Base-by-base conservation (phyloP, 2,113 vertebrate species). In the Seriola dumerili region DNA sequence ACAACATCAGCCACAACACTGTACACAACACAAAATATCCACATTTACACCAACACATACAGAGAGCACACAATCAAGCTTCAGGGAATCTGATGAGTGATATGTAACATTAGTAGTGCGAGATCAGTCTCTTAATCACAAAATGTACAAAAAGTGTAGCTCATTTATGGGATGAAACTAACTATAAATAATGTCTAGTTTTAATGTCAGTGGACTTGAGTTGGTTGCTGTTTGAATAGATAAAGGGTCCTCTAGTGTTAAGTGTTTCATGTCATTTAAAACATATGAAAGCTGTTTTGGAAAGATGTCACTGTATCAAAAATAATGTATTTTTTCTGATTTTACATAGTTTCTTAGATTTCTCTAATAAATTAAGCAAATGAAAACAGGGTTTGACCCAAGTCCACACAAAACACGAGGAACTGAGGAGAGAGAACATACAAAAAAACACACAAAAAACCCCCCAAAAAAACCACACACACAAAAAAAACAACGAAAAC, bases 371-470 rank as follows among this genome's bases (percentile, higher is more conserved):
- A 3, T 52, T 8, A 23, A 38, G 5, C 25, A 8, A 40, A 14
- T 74, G 0, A 61, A 85, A 52, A 59, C 50, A 58, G 16, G 19
- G 75, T 87, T 80, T 86, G 61, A 84, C 78, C 58, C 78, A 77
- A 0, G 64, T 77, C 76, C 68, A n/a, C 0, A 8, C 10, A 76
- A 66, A 76, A 62, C 61, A 81, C 16, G 36, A 46, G 0, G 3
- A 70, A 57, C n/a, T 34, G 7, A 66, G 1, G 21, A 29, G 12
- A 25, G 66, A 14, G 36, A 71, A 36, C 17, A 36, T 38, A 71
- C 7, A 52, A 34, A 38, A 4, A 36, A 36, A 36, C 4, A 36
- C 4, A 70, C 32, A 21, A 13, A 48, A 16, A 62, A 64, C 2
- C 25, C 25, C 25, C 25, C 25, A 2, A 29, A 29, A 29, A 29